Base-by-base conservation (phyloP, 2,888 invertebrate species). In the Merodon equestris region DNA sequence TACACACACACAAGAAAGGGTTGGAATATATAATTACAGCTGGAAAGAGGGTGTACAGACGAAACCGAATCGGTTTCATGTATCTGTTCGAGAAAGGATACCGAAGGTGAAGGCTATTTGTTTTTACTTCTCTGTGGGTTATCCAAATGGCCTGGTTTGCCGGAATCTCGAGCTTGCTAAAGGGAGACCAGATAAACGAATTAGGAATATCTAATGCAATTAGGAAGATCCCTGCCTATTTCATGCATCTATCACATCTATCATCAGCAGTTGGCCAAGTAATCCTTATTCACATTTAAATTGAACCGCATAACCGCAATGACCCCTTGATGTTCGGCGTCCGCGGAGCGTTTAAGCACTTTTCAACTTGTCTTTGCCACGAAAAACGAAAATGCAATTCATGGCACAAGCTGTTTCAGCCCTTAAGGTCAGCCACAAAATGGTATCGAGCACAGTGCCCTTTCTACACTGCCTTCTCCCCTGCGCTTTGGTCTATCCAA, bases 361-460 rank as follows among this genome's bases (percentile, higher is more conserved):
- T 74, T 68, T 74, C 54, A 68, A 77, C 67, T 68, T 64, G 44
- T 45, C 54, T 74, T 70, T 45, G n/a, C 79, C 70, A 74, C 68
- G 45, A 68, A 27, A 27, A 27, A 27, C 2, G 2, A 27, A 4
- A 79, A 54, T 79, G 74, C 79, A 79, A 79, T 79, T 70, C 50
- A 44, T 64, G 58, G 36, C 44, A 15, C 47, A 79, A 73, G 60
- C 54, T 64, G 64, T 56, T 68, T 61, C 53, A 40, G 63, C 73
- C 57, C 58, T 40, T 61, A 60, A 64, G 79, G 74, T 79, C 68
- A 74, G 27, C 73, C 74, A 58, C 77, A 58, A 54, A 79, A 57
- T 34, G 58, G 15, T 14, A 27, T 10, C 17, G 64, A 64, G 53
- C 58, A 48, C 5, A 17, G 15, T 27, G 27, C 27, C 7, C 27